Evolutionary conservation across 2,888 invertebrate species (phyloP).

Genomic region (Drepana falcataria): DNA sequence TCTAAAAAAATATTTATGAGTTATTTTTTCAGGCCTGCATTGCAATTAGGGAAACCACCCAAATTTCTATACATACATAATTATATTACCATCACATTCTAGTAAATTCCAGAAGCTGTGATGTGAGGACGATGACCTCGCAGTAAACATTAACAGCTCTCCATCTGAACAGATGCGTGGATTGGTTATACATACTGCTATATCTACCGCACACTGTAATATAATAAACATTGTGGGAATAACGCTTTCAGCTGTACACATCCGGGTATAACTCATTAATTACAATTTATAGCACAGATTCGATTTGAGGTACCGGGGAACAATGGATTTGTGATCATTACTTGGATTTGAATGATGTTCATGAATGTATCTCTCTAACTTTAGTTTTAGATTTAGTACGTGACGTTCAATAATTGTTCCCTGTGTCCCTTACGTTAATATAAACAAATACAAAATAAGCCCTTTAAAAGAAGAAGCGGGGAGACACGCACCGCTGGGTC

Average conservation of each 20-base stretch:
- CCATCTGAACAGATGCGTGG: slow-evolving; percentile 12
- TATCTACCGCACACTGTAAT: slow-evolving; percentile 1
- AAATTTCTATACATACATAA: no score
- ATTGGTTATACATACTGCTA: slow-evolving; percentile 21
- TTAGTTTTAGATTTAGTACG: no score
- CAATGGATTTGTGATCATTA: neutral
- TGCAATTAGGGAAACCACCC: no score
- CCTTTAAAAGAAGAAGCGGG: slow-evolving; percentile 2
- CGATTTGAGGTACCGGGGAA: neutral
- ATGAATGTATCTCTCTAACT: no score
- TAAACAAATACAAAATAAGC: neutral
- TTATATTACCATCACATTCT: no score
- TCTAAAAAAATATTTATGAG: no score
- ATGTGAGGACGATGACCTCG: slow-evolving; percentile 34
- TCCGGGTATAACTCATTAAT: neutral
- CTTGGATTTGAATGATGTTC: neutral
- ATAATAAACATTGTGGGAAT: slow-evolving; percentile 3
- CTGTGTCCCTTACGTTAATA: no score
- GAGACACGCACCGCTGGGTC: slow-evolving; percentile 18
- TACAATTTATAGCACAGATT: neutral
- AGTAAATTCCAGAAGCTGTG: no score
- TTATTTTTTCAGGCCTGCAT: no score
- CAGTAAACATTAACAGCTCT: slow-evolving; percentile 6
- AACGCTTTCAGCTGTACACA: neutral
- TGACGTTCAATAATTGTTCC: no score